phyloP scores from a whole-genome alignment of 2,888 invertebrate genomes.

The Heteromurus nitidus region DNA sequence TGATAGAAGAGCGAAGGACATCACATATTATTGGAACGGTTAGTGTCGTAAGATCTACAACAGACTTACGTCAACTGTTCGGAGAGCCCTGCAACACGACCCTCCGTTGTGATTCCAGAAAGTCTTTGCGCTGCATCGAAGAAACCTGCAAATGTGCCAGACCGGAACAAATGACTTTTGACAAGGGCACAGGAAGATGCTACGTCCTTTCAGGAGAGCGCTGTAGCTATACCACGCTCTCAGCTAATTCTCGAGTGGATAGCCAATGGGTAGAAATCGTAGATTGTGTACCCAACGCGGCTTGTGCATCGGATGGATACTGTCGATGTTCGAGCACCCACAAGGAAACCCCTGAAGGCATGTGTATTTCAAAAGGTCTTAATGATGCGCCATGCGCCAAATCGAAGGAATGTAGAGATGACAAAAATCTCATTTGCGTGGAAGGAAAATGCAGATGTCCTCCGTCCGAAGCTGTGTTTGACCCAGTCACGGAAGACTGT shows the following conservation, averaged over 20 bases:
- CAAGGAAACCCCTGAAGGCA: conserved; percentile 16
- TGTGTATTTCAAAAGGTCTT: background rate
- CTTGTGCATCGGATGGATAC: conserved; percentile 37
- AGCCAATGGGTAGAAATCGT: background rate
- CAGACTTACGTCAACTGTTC: background rate
- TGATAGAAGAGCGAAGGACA: too few relatives aligned
- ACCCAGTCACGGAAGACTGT: conserved; percentile 7
- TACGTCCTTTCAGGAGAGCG: conserved; percentile 16
- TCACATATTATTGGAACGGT: too few relatives aligned
- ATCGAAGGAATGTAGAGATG: conserved; percentile 10
- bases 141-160: conserved; percentile 38
- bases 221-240: background rate
- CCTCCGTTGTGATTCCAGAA: conserved; percentile 32
- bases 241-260: background rate
- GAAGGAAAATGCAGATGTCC: conserved; percentile 33
- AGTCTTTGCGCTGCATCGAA: conserved; percentile 17
- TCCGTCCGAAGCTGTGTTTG: conserved; percentile 37
- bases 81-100: conserved; percentile 11
- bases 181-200: conserved; percentile 15
- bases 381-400: conserved; percentile 26
- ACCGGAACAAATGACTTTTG: conserved; percentile 32
- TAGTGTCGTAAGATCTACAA: background rate
- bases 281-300: conserved; percentile 37
- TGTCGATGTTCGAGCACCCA: conserved; percentile 25
- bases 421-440: background rate